Evolutionary conservation across 2,113 vertebrate genomes (phyloP).

Genomic region (Megaceryle maxima): DNA sequence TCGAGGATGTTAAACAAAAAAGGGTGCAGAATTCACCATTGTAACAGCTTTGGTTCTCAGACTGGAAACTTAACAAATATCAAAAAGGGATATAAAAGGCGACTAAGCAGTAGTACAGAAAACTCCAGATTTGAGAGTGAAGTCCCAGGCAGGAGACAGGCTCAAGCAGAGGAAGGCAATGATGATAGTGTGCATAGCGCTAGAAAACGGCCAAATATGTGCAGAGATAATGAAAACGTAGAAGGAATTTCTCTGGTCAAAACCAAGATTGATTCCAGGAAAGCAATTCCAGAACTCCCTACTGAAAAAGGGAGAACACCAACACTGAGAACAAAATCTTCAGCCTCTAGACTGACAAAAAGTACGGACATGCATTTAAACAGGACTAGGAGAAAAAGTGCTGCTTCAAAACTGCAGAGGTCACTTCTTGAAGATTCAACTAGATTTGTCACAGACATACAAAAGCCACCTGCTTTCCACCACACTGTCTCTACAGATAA

Average conservation of each 20-base stretch:
- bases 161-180: background rate
- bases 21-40: background rate
- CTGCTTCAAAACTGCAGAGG: background rate
- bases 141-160: background rate
- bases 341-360: background rate
- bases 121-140: background rate
- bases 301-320: constrained; percentile 16
- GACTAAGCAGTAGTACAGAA: constrained; percentile 16
- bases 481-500: background rate
- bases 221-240: background rate
- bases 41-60: background rate
- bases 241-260: background rate
- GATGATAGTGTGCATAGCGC: background rate
- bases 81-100: constrained; percentile 45
- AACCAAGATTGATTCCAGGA: background rate
- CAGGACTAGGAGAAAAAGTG: background rate
- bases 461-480: background rate
- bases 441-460: background rate
- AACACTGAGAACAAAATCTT: background rate
- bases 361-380: constrained; percentile 1
- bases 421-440: background rate
- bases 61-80: background rate
- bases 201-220: constrained; percentile 39
- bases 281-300: background rate
- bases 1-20: constrained; percentile 4